These are phyloP conservation scores for Margarornis squamiger DNA, from an alignment of 2,797 vertebrate species.

Conservation along the genomic window DNA sequence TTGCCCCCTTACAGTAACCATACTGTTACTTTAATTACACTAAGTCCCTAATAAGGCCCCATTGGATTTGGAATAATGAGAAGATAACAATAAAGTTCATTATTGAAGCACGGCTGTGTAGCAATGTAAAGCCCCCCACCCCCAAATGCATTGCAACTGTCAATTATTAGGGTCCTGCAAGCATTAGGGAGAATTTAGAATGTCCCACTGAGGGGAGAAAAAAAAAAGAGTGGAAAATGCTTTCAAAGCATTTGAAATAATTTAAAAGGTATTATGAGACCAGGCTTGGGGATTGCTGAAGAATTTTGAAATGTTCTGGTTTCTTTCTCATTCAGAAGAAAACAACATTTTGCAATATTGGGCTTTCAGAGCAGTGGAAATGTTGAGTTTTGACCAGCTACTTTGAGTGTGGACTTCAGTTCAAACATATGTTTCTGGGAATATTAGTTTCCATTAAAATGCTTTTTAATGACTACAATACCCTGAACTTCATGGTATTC, in stretches of 20 bases:
- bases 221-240: background rate
- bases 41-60: background rate
- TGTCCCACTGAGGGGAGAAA: background rate
- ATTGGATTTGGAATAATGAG: background rate
- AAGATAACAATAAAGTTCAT: background rate
- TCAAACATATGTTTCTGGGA: background rate
- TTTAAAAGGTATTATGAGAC: background rate
- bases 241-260: background rate
- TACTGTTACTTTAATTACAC: background rate
- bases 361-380: conserved; percentile 20
- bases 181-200: background rate
- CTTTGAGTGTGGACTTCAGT: background rate
- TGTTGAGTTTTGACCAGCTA: conserved; percentile 3
- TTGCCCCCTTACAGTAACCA: background rate
- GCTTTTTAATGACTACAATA: background rate
- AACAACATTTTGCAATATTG: conserved; percentile 21
- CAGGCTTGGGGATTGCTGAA: background rate
- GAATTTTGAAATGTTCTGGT: background rate
- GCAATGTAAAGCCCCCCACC: background rate
- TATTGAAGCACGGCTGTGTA: background rate
- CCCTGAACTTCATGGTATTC: background rate
- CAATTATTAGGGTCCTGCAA: background rate
- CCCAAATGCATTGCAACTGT: background rate
- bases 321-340: conserved; percentile 7
- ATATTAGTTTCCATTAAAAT: background rate